Percentiles rank a stretch among this genome's conserved stretches.
phyloP scores from a whole-genome alignment of 53 echinoderm and acorn worm genomes.

The Arbacia lixula region DNA sequence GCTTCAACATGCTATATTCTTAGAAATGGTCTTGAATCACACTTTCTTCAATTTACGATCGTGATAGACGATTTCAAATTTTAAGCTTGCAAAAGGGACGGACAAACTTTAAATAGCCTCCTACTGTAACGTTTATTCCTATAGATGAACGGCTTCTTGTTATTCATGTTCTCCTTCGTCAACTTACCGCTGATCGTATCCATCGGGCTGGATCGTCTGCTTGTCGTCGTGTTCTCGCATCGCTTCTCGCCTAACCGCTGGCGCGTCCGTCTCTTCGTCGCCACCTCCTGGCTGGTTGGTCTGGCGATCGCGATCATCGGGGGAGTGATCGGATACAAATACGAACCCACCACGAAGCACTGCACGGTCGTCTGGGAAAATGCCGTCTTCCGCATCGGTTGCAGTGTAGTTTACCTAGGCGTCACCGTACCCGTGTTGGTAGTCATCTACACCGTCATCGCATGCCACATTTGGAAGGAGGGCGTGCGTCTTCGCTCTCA shows the following conservation, averaged over 20 bases:
- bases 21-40: too few species aligned
- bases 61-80: too few species aligned
- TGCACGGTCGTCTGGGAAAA: conserved; percentile 4
- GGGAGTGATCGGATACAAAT: not conserved
- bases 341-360: conserved; percentile 11
- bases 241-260: conserved; percentile 10
- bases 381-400: not conserved
- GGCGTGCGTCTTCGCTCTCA: not conserved
- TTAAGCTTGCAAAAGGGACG: too few species aligned
- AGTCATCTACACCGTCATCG: not conserved
- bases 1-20: too few species aligned
- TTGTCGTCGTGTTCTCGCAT: not conserved
- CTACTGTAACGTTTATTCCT: too few species aligned
- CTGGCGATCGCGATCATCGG: not conserved
- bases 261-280: not conserved
- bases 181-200: not conserved
- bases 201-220: conserved; percentile 10
- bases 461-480: not conserved
- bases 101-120: too few species aligned
- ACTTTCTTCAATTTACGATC: too few species aligned
- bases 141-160: conserved; percentile 16
- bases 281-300: not conserved
- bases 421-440: not conserved
- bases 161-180: conserved; percentile 13
- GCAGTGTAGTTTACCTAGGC: not conserved